Evolutionary conservation across 2,888 invertebrate genomes (phyloP).

Genomic region (Acronicta leporina): DNA sequence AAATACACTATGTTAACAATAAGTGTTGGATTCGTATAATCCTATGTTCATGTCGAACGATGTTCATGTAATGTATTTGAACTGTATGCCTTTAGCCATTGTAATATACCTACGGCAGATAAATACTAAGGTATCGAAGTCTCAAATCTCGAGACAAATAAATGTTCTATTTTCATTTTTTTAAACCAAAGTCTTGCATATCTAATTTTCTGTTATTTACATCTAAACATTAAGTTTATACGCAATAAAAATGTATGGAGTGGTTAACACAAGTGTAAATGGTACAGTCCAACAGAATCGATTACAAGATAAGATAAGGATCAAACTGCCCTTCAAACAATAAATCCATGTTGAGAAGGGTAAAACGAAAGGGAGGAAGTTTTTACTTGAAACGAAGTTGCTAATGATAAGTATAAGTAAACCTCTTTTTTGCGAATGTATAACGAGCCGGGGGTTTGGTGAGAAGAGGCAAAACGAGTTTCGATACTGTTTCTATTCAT

Average conservation of each 20-base stretch:
- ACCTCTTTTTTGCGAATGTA: slow-evolving; percentile 45
- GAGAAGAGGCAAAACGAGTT: slow-evolving; percentile 28
- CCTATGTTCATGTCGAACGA: no score
- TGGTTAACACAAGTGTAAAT: slow-evolving; percentile 36
- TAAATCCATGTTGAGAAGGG: slow-evolving; percentile 63
- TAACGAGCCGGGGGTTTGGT: slow-evolving; percentile 28
- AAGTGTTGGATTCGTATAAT: slow-evolving; percentile 6
- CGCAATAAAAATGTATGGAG: slow-evolving; percentile 15
- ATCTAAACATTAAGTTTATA: no score
- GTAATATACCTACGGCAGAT: no score
- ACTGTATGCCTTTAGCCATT: no score
- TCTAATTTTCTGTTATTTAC: no score
- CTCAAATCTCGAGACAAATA: no score
- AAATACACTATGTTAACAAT: slow-evolving; percentile 4
- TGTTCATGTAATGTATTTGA: no score
- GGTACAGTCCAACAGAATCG: slow-evolving; percentile 52
- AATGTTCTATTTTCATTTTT: no score
- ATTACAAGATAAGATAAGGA: slow-evolving; percentile 58
- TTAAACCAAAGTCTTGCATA: no score
- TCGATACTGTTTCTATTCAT: slow-evolving; percentile 43
- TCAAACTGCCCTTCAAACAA: slow-evolving; percentile 62
- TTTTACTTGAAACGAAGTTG: slow-evolving; percentile 54
- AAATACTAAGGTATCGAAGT: no score
- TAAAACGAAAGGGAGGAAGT: slow-evolving; percentile 59
- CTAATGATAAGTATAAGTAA: slow-evolving; percentile 57